These are phyloP conservation scores for Borostomias antarcticus DNA, from an alignment of 2,797 vertebrate genomes.

Conservation along the genomic window DNA sequence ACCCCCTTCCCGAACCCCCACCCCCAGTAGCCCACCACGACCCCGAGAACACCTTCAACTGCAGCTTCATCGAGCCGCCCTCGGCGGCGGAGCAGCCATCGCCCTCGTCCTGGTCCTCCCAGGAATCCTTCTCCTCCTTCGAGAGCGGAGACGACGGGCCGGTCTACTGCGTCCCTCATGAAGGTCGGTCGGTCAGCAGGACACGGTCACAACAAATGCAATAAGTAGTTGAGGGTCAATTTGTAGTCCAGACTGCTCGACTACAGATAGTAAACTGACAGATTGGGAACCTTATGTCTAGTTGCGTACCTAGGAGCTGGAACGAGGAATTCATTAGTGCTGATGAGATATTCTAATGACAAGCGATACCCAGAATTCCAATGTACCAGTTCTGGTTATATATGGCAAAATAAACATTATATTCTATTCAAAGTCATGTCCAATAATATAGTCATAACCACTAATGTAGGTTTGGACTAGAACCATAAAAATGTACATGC, in stretches of 20 bases:
- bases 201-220: not conserved
- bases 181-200: constrained; percentile 82
- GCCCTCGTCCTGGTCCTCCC: constrained; percentile 93
- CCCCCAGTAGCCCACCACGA: constrained; percentile 93
- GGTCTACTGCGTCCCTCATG: constrained; percentile 93
- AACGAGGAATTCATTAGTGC: no score
- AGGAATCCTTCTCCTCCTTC: constrained; percentile 96
- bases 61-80: constrained; percentile 96
- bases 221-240: not conserved
- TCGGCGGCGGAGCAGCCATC: constrained; percentile 90
- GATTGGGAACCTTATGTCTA: no score
- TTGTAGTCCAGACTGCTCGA: not conserved
- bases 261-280: no score
- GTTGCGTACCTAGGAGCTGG: no score
- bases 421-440: no score
- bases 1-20: constrained; percentile 26
- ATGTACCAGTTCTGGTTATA: no score
- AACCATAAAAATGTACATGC: no score
- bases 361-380: no score
- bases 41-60: constrained; percentile 95
- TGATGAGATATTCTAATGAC: no score
- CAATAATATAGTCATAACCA: no score
- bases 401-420: no score
- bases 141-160: constrained; percentile 96
- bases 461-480: no score